phyloP scores from a whole-genome alignment of 2,113 vertebrate genomes.

The Polyodon spathula region DNA sequence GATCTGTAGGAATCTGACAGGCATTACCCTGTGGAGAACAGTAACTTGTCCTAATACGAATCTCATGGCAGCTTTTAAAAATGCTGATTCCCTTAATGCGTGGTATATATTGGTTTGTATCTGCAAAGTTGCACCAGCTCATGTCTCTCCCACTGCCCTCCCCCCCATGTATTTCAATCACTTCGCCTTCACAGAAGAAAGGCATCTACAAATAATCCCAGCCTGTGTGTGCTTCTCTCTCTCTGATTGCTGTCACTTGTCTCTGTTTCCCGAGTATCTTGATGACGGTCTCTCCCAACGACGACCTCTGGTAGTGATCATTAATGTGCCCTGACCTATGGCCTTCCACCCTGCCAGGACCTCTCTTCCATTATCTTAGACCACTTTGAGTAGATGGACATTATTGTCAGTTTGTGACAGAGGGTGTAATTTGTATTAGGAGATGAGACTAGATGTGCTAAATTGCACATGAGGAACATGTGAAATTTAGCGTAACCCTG shows the following conservation, averaged over 20 bases:
- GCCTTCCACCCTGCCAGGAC: slow-evolving; percentile 11
- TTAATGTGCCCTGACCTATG: slow-evolving; percentile 22
- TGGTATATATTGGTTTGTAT: too few relatives aligned
- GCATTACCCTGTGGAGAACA: too few relatives aligned
- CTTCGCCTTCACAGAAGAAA: too few relatives aligned
- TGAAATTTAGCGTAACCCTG: slow-evolving; percentile 7
- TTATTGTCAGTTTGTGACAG: slow-evolving; percentile 9
- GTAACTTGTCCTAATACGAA: too few relatives aligned
- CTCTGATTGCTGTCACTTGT: neutral
- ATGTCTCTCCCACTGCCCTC: too few relatives aligned
- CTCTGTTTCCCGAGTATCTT: slow-evolving; percentile 1
- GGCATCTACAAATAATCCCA: too few relatives aligned
- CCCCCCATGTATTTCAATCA: too few relatives aligned
- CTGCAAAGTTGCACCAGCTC: too few relatives aligned
- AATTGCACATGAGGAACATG: neutral
- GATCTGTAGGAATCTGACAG: too few relatives aligned
- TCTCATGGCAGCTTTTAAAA: too few relatives aligned
- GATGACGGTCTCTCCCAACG: slow-evolving; percentile 7
- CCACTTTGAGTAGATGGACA: slow-evolving; percentile 7
- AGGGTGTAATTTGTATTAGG: slow-evolving; percentile 13
- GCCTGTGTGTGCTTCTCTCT: too few relatives aligned
- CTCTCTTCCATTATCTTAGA: slow-evolving; percentile 13
- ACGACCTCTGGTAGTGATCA: slow-evolving; percentile 22
- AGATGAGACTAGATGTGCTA: slow-evolving; percentile 20
- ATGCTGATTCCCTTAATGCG: too few relatives aligned